These are phyloP conservation scores for Tachypleus tridentatus DNA, from an alignment of 1,140 invertebrate genomes.

Conservation along the genomic window DNA sequence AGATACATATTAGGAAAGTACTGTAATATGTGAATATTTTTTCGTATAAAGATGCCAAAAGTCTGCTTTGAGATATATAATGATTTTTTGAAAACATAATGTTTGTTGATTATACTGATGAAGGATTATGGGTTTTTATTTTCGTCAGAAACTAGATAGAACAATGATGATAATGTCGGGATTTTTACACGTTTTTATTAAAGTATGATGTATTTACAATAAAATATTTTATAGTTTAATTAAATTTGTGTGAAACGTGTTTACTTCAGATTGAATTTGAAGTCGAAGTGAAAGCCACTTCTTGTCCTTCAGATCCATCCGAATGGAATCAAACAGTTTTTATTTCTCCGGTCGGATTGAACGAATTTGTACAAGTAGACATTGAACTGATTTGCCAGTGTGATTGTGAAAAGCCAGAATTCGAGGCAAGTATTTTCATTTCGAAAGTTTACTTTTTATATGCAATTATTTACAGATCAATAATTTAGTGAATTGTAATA, in stretches of 20 bases:
- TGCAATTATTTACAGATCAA: not conserved
- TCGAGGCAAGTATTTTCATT: slow-evolving; percentile 8
- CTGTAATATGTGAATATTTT: too few relatives aligned
- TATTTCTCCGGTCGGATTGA: slow-evolving; percentile 84
- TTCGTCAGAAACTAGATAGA: not conserved
- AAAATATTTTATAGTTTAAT: slow-evolving; percentile 2
- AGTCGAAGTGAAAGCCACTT: slow-evolving; percentile 35
- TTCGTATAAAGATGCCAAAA: too few relatives aligned
- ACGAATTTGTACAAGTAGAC: slow-evolving; percentile 68
- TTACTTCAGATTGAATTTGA: slow-evolving; percentile 40
- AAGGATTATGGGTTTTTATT: not conserved
- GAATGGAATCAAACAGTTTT: slow-evolving; percentile 63
- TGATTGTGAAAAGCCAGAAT: slow-evolving; percentile 52
- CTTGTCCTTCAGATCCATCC: slow-evolving; percentile 44
- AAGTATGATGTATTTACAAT: not conserved
- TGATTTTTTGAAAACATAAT: too few relatives aligned
- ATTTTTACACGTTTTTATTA: not conserved
- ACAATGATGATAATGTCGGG: not conserved
- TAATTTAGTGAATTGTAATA: too few relatives aligned
- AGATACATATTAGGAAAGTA: too few relatives aligned
- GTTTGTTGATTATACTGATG: too few relatives aligned
- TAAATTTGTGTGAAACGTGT: slow-evolving; percentile 72
- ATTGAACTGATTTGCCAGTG: slow-evolving; percentile 81
- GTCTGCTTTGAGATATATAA: too few relatives aligned
- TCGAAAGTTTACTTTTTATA: not conserved